phyloP scores from a whole-genome alignment of 2,113 vertebrate genomes.

The Arothron firmamentum region DNA sequence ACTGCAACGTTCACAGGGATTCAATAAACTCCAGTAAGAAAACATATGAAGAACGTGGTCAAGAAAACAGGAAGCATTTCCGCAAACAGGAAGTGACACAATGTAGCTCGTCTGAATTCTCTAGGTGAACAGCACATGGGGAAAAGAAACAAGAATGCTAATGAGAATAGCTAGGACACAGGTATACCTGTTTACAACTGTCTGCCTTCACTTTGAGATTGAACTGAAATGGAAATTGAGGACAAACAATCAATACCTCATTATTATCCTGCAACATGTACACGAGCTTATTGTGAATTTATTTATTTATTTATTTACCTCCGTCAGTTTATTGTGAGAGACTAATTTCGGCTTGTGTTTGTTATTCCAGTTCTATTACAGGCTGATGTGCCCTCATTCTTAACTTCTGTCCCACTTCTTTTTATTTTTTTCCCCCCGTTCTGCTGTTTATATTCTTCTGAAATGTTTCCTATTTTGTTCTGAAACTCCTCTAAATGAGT shows the following conservation, averaged over 20 bases:
- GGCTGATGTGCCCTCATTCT: constrained; percentile 79
- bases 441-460: background rate
- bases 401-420: constrained; percentile 70
- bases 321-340: constrained; percentile 73
- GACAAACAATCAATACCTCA: constrained; percentile 75
- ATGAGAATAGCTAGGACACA: constrained; percentile 69
- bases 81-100: constrained; percentile 62
- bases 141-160: constrained; percentile 53
- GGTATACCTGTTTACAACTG: constrained; percentile 73
- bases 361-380: constrained; percentile 74
- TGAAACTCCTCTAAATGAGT: constrained; percentile 34
- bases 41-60: constrained; percentile 48
- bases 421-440: background rate
- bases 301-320: constrained; percentile 73
- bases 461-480: constrained; percentile 31
- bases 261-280: constrained; percentile 67
- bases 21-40: constrained; percentile 56
- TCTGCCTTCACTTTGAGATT: constrained; percentile 66
- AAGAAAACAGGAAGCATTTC: constrained; percentile 58
- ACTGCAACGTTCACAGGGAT: constrained; percentile 53
- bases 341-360: constrained; percentile 76
- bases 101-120: constrained; percentile 29
- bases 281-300: constrained; percentile 39
- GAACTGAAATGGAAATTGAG: constrained; percentile 71
- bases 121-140: constrained; percentile 25